Percentiles rank a stretch among this genome's conserved stretches.
phyloP scores from a whole-genome alignment of 2,797 vertebrate genomes.

The Sebastes steindachneri region DNA sequence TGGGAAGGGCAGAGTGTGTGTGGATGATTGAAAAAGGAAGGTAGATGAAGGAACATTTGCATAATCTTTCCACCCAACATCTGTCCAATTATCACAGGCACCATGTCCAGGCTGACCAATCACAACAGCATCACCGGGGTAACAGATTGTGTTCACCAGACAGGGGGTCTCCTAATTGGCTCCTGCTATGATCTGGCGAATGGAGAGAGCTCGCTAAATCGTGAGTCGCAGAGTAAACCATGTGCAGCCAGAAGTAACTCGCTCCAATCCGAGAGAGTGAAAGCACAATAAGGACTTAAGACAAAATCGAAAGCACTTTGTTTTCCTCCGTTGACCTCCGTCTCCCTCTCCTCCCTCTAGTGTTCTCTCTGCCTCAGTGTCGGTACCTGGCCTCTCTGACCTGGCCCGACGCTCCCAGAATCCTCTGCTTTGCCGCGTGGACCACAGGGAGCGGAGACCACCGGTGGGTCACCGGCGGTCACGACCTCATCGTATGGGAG shows the following conservation, averaged over 20 bases:
- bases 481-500: slow-evolving; percentile 83
- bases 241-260: slow-evolving; percentile 14
- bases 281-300: slow-evolving; percentile 18
- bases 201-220: slow-evolving; percentile 84
- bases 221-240: slow-evolving; percentile 72
- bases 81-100: slow-evolving; percentile 80
- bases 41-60: slow-evolving; percentile 46
- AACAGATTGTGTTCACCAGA: slow-evolving; percentile 86
- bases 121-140: slow-evolving; percentile 84
- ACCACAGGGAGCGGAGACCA: slow-evolving; percentile 84
- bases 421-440: slow-evolving; percentile 84
- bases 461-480: slow-evolving; percentile 86
- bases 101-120: slow-evolving; percentile 84
- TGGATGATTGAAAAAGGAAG: slow-evolving; percentile 10
- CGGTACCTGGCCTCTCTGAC: slow-evolving; percentile 82
- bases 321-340: slow-evolving; percentile 38
- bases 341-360: slow-evolving; percentile 54
- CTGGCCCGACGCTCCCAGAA: slow-evolving; percentile 77
- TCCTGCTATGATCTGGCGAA: slow-evolving; percentile 85
- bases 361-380: slow-evolving; percentile 83
- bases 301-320: slow-evolving; percentile 48
- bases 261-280: slow-evolving; percentile 5
- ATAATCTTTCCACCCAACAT: slow-evolving; percentile 67
- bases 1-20: background rate
- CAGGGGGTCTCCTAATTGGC: slow-evolving; percentile 83